A percentile compares a stretch with the other conserved stretches of the same genome.
Evolutionary conservation across 2,113 vertebrate genomes (phyloP).

Genomic region (Saccopteryx leptura): DNA sequence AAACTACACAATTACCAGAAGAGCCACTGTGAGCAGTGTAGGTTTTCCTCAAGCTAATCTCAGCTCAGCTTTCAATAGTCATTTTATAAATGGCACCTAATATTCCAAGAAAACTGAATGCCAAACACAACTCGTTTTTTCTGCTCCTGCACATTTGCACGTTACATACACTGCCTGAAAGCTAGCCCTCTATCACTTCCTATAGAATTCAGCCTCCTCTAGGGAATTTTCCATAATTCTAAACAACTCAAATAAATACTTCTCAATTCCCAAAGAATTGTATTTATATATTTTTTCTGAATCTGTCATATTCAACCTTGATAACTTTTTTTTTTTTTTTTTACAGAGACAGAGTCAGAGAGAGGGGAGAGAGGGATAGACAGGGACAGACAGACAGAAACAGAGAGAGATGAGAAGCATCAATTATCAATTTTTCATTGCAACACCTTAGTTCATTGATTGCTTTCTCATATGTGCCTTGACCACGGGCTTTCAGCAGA

Average conservation of each 20-base stretch:
- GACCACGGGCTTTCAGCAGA: too few relatives aligned
- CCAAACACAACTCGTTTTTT: not conserved
- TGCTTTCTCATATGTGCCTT: too few relatives aligned
- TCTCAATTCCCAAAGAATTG: not conserved
- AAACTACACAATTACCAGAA: not conserved
- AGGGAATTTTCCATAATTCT: not conserved
- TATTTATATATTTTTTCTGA: not conserved
- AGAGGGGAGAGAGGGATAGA: too few relatives aligned
- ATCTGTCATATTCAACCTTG: not conserved
- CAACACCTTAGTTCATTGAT: too few relatives aligned
- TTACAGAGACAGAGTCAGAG: too few relatives aligned
- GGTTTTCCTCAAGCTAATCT: not conserved
- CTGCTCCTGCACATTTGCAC: not conserved
- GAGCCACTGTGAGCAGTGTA: not conserved
- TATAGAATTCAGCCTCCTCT: not conserved
- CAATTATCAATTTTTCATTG: too few relatives aligned
- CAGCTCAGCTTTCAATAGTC: not conserved
- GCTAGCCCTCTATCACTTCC: not conserved
- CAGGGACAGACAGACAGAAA: too few relatives aligned
- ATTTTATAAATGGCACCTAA: constrained; percentile 29
- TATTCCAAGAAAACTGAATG: constrained; percentile 1
- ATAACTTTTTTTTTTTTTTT: not conserved
- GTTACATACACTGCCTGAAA: not conserved
- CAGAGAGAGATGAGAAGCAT: too few relatives aligned
- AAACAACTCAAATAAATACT: not conserved